Percentiles rank a stretch among this genome's conserved stretches.
Evolutionary conservation across 2,888 invertebrate species (phyloP).

Genomic region (Eupithecia insigniata): DNA sequence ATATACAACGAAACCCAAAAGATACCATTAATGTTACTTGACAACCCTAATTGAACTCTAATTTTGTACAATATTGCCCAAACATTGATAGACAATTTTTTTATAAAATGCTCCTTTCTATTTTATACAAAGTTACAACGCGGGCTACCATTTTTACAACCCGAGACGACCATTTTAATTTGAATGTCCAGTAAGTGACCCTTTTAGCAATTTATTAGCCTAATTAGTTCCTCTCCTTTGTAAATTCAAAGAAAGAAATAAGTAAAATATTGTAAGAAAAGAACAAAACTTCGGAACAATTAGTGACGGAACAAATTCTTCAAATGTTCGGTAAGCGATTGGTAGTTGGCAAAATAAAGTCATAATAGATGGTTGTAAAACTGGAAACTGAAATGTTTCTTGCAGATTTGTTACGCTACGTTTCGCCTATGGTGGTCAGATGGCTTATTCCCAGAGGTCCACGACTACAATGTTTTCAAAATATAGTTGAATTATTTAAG

Average conservation of each 20-base stretch:
- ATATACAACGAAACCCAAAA: background rate
- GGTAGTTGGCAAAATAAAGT: slow-evolving; percentile 41
- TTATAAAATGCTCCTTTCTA: slow-evolving; percentile 56
- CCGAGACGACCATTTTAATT: slow-evolving; percentile 13
- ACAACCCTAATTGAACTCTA: slow-evolving; percentile 54
- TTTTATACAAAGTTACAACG: slow-evolving; percentile 59
- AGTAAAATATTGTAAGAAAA: slow-evolving; percentile 11
- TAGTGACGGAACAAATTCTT: slow-evolving; percentile 38
- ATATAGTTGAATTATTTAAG: no score
- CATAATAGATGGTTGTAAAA: slow-evolving; percentile 21
- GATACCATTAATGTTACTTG: slow-evolving; percentile 9
- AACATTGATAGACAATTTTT: slow-evolving; percentile 58
- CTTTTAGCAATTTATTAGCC: slow-evolving; percentile 51
- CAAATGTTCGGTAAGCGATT: slow-evolving; percentile 40
- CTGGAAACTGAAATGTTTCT: background rate
- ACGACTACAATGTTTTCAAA: no score
- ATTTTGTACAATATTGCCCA: slow-evolving; percentile 51
- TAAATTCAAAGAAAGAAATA: slow-evolving; percentile 31
- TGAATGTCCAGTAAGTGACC: slow-evolving; percentile 27
- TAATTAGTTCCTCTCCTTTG: slow-evolving; percentile 70
- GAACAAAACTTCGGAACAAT: slow-evolving; percentile 7
- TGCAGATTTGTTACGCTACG: slow-evolving; percentile 19
- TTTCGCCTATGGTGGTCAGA: background rate
- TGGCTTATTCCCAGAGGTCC: no score
- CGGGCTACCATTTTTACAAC: slow-evolving; percentile 52